phyloP scores from a whole-genome alignment of 2,113 vertebrate genomes.

The Rhipidura dahli region DNA sequence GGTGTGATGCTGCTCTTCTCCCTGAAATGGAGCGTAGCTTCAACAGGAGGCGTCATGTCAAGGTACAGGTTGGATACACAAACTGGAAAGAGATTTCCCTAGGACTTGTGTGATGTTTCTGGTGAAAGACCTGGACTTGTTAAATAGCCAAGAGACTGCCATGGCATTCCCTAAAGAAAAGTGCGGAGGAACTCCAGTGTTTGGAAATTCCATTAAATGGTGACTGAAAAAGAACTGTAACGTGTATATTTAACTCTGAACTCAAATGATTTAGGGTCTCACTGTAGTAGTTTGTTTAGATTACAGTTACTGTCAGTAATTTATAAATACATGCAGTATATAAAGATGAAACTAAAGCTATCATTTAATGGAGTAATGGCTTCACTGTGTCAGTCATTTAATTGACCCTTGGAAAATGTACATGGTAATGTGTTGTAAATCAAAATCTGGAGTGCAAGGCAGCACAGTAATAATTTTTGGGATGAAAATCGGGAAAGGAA shows the following conservation, averaged over 20 bases:
- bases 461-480: not conserved
- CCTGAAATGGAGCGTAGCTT: not conserved
- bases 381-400: slow-evolving; percentile 18
- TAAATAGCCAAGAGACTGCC: not conserved
- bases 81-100: not conserved
- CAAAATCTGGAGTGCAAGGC: not conserved
- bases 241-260: not conserved
- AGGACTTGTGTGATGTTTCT: not conserved
- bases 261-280: not conserved
- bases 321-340: not conserved
- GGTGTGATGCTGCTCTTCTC: not conserved
- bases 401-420: slow-evolving; percentile 26
- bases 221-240: not conserved
- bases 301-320: not conserved
- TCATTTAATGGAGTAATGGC: slow-evolving; percentile 20
- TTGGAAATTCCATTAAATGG: not conserved
- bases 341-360: slow-evolving; percentile 4
- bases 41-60: not conserved
- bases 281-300: not conserved
- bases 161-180: not conserved
- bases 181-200: not conserved
- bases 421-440: not conserved
- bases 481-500: not conserved
- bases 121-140: not conserved
- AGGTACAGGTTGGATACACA: not conserved